Percentiles rank a stretch among this genome's conserved stretches.
Evolutionary conservation across 2,888 invertebrate species (phyloP).

Genomic region (Ichneumoninae sp.): DNA sequence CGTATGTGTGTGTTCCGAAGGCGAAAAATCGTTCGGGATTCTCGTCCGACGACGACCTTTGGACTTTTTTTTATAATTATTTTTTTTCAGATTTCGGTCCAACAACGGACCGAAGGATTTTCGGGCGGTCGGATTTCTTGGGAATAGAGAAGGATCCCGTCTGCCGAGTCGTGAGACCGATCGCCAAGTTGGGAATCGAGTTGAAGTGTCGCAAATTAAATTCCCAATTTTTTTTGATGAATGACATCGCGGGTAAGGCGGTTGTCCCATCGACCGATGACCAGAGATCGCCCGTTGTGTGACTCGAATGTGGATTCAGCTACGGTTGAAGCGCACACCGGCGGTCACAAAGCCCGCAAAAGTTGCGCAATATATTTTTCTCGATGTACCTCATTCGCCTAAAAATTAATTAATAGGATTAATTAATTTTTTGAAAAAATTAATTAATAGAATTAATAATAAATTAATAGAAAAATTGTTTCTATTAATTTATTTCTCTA

Average conservation of each 20-base stretch:
- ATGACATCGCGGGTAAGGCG: not conserved
- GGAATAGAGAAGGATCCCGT: slow-evolving; percentile 4
- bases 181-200: not conserved
- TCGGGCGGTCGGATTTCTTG: slow-evolving; percentile 26
- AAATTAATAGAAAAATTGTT: too few relatives aligned
- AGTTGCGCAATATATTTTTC: too few relatives aligned
- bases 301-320: not conserved
- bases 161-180: not conserved
- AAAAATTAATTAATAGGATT: too few relatives aligned
- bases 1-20: slow-evolving; percentile 5
- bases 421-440: too few relatives aligned
- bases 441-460: too few relatives aligned
- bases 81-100: slow-evolving; percentile 23
- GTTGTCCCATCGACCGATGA: not conserved
- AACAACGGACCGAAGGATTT: slow-evolving; percentile 11
- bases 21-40: slow-evolving; percentile 17
- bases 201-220: not conserved
- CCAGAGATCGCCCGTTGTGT: not conserved
- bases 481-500: too few relatives aligned
- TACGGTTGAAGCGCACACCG: too few relatives aligned
- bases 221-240: not conserved
- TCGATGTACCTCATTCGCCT: too few relatives aligned
- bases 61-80: slow-evolving; percentile 14
- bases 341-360: too few relatives aligned
- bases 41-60: slow-evolving; percentile 34